Evolutionary conservation across 2,113 vertebrate genomes (phyloP), one percentile per base, ranked within the genome.

Genomic region (Cygnus atratus): DNA sequence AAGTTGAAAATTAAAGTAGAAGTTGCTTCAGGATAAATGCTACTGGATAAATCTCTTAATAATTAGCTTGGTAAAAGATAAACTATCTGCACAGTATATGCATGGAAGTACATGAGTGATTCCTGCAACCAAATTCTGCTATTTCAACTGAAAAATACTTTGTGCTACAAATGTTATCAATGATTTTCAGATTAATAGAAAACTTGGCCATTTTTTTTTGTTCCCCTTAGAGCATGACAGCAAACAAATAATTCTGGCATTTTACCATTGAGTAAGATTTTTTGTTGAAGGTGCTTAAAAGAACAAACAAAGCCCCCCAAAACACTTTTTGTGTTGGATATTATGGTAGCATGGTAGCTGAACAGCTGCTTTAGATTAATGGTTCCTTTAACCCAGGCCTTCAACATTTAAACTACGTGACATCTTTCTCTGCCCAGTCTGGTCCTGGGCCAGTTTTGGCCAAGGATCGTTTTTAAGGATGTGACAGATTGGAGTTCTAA

Each of bases 141-240:
- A 0, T 41, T 26, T 43, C 0, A 6, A 18, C 14, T 2, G 35
- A n/a, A 48, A 50, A 48, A 10, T 11, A 13, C 29, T 33, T 29
- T 5, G 21, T 35, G 35, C 63, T 48, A 1, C 31, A 11, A 35
- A 17, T 20, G 7, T 1, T 10, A 5, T 10, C 31, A 3, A 17
- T 24, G 59, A 21, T 55, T 57, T 50, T 57, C 31, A 33, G 48
- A 29, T 43, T 16, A 16, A 39, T 25, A 4, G 35, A 12, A 44
- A n/a, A 18, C 24, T 54, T n/a, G 58, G 13, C 71, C 28, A 0
- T 43, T 29, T 46, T 48, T 58, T 58, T 39, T 43, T 61, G 21
- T 67, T 54, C 37, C n/a, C 18, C 24, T 7, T 39, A 10, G 1
- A 15, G 33, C 31, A 10, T 21, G n/a, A 18, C 11, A 18, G 17